Conservation (phyloP, 2,113 vertebrate genomes). For the Nothocercus nigrocapillus region DNA sequence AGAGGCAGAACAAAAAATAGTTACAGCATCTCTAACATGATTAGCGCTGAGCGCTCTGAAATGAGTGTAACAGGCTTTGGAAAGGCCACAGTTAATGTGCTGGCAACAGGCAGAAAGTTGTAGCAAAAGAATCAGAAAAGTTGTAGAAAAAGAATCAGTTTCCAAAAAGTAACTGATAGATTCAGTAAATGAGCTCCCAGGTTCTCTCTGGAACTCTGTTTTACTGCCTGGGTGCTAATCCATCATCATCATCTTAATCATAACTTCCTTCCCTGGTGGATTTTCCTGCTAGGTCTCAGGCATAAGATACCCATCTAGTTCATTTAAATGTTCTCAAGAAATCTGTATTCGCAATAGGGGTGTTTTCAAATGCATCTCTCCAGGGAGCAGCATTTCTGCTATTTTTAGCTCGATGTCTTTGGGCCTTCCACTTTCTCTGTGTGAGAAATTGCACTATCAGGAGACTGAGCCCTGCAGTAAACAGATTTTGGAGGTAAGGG, state of each 20-base stretch:
- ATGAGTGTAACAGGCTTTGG: background rate
- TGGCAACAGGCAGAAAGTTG: background rate
- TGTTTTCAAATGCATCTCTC: background rate
- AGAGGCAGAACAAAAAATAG: background rate
- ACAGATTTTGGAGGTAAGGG: background rate
- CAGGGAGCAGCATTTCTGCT: background rate
- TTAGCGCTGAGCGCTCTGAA: background rate
- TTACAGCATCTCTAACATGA: background rate
- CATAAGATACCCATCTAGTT: background rate
- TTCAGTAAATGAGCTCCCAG: background rate
- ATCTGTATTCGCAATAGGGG: background rate
- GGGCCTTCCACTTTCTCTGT: background rate
- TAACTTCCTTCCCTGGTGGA: background rate
- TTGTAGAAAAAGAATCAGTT: background rate
- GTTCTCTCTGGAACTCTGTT: background rate
- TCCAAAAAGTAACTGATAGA: background rate
- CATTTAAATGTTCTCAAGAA: background rate
- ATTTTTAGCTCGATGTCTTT: conserved; percentile 1
- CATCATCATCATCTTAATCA: background rate
- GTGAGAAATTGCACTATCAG: conserved; percentile 5
- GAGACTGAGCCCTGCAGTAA: background rate
- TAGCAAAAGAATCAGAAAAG: too few relatives aligned
- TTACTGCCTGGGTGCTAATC: background rate
- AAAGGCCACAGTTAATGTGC: background rate
- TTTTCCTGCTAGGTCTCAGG: background rate